A percentile compares a stretch with the other conserved stretches of the same genome.
These are phyloP conservation scores for Cyprinus carpio DNA, from an alignment of 2,113 vertebrate genomes.

Conservation along the genomic window DNA sequence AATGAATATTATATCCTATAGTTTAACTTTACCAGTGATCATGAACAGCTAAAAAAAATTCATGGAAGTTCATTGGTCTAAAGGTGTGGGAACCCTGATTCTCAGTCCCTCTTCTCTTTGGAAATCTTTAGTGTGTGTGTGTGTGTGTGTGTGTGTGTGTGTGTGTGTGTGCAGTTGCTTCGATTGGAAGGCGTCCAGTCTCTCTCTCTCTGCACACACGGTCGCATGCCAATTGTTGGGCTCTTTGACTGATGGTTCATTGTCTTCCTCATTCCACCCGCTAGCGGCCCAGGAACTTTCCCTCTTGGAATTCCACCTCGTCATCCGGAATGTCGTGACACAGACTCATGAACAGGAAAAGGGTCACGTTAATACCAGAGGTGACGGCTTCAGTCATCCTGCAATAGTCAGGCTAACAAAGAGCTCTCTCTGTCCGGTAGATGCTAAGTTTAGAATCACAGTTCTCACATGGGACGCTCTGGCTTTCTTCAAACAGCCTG, in stretches of 20 bases:
- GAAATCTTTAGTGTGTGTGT: neutral
- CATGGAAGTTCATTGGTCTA: neutral
- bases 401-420: neutral
- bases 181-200: neutral
- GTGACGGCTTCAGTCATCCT: conserved; percentile 20
- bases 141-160: neutral
- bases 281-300: conserved; percentile 19
- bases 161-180: neutral
- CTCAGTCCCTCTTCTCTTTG: neutral
- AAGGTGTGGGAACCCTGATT: neutral
- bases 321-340: conserved; percentile 36
- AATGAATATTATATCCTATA: neutral
- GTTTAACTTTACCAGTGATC: neutral
- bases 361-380: conserved; percentile 6
- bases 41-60: neutral
- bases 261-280: neutral
- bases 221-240: neutral
- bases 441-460: neutral
- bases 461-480: neutral
- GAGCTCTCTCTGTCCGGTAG: neutral
- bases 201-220: neutral
- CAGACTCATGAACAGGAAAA: conserved; percentile 20
- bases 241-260: neutral
- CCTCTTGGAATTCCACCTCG: conserved; percentile 26
- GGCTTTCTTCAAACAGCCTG: neutral